phyloP scores from a whole-genome alignment of 2,888 invertebrate species.

The Ormyrus thymus region DNA sequence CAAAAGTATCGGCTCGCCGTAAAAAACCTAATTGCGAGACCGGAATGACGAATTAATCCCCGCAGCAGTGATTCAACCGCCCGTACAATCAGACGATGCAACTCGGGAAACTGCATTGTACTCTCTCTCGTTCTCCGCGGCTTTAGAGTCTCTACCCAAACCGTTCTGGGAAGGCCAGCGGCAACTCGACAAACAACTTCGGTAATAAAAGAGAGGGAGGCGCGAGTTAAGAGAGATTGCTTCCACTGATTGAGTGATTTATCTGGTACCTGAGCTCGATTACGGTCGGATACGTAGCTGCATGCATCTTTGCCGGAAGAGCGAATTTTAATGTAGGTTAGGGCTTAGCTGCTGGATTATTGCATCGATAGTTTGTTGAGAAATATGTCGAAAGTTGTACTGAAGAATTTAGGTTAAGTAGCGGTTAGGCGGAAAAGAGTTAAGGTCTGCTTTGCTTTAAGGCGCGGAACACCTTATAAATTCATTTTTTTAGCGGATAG shows the following conservation, averaged over 20 bases:
- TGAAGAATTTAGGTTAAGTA: too few relatives aligned
- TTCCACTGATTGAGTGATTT: constrained; percentile 45
- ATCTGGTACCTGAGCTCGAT: constrained; percentile 27
- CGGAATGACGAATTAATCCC: constrained; percentile 17
- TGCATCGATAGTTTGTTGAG: too few relatives aligned
- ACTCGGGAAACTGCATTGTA: constrained; percentile 1
- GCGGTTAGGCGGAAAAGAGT: too few relatives aligned
- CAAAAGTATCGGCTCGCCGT: too few relatives aligned
- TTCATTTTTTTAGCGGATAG: too few relatives aligned
- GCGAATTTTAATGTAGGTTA: too few relatives aligned
- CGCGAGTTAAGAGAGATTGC: constrained; percentile 12
- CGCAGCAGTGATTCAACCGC: constrained; percentile 4
- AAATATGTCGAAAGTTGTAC: too few relatives aligned
- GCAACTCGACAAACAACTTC: constrained; percentile 37
- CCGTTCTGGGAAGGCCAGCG: background rate
- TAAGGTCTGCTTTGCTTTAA: too few relatives aligned
- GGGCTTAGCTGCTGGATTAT: too few relatives aligned
- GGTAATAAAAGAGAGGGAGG: constrained; percentile 24
- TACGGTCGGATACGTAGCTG: background rate
- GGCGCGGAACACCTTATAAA: too few relatives aligned
- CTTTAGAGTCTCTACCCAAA: too few relatives aligned
- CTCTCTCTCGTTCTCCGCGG: background rate
- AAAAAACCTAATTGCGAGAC: background rate
- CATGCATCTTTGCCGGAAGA: too few relatives aligned
- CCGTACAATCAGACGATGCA: constrained; percentile 30